Conservation (phyloP, 2,113 vertebrate species). For the Hemicordylus capensis region DNA sequence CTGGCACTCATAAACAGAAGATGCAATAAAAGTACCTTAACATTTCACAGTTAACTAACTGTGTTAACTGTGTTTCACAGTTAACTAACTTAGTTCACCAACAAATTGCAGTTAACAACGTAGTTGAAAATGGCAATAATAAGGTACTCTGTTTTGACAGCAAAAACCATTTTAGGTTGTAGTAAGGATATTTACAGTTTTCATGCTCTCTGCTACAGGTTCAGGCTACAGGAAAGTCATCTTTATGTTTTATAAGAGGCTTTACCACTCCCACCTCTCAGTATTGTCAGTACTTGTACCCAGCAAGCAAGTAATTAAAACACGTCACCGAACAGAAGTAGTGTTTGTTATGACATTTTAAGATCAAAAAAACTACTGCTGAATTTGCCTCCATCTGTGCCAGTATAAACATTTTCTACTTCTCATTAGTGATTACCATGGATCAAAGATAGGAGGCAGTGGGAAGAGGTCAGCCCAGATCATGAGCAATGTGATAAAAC, state of each 20-base stretch:
- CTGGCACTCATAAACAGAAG: accelerated
- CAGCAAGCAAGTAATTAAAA: slow-evolving; percentile 22
- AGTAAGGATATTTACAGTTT: neutral
- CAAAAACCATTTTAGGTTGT: neutral
- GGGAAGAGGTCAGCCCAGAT: neutral
- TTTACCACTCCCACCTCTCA: slow-evolving; percentile 4
- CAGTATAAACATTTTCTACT: neutral
- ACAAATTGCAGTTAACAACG: neutral
- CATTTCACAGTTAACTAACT: too few species aligned
- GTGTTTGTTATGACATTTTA: neutral
- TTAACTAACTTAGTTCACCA: too few species aligned
- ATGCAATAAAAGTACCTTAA: accelerated
- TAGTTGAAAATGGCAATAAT: neutral
- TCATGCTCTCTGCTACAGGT: neutral
- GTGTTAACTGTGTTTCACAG: too few species aligned
- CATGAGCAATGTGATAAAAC: neutral
- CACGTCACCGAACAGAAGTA: neutral
- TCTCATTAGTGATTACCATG: slow-evolving; percentile 10
- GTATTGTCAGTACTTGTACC: neutral
- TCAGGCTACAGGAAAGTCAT: slow-evolving; percentile 26
- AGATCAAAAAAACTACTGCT: slow-evolving; percentile 14
- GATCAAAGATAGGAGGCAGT: neutral
- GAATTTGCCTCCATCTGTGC: neutral
- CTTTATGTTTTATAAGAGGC: neutral
- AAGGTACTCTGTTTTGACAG: neutral